Percentiles rank a stretch among this genome's conserved stretches.
These are phyloP conservation scores for Thymelicus acteon DNA, from an alignment of 2,888 invertebrate genomes.

Conservation along the genomic window DNA sequence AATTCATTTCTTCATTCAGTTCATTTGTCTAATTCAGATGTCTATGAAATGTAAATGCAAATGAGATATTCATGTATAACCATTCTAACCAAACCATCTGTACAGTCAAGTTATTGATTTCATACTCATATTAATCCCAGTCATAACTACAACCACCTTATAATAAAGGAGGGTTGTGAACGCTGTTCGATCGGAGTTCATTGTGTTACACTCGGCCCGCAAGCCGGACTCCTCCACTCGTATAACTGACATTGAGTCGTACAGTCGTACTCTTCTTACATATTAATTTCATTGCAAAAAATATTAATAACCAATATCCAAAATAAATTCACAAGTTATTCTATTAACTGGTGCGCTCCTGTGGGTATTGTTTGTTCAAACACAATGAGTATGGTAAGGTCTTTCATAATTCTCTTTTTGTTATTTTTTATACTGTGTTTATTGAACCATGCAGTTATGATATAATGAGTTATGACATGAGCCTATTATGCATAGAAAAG, in stretches of 20 bases:
- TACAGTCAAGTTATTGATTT: slow-evolving; percentile 65
- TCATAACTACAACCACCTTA: slow-evolving; percentile 60
- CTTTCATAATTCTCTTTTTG: slow-evolving; percentile 66
- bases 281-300: slow-evolving; percentile 55
- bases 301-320: slow-evolving; percentile 56
- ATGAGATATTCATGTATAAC: too few relatives aligned
- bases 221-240: slow-evolving; percentile 70
- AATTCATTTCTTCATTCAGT: too few relatives aligned
- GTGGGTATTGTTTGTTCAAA: slow-evolving; percentile 70
- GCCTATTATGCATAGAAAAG: slow-evolving; percentile 59
- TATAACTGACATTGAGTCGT: slow-evolving; percentile 62
- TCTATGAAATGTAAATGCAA: too few relatives aligned
- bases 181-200: slow-evolving; percentile 64
- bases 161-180: slow-evolving; percentile 59
- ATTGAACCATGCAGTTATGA: slow-evolving; percentile 81
- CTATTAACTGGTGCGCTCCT: slow-evolving; percentile 63
- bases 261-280: slow-evolving; percentile 68
- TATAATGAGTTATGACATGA: slow-evolving; percentile 82
- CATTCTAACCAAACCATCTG: background rate
- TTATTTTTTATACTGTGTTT: slow-evolving; percentile 64
- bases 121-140: slow-evolving; percentile 66
- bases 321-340: slow-evolving; percentile 64
- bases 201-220: slow-evolving; percentile 68
- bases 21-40: too few relatives aligned
- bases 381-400: slow-evolving; percentile 82